A percentile compares a stretch with the other conserved stretches of the same genome.
phyloP scores from a whole-genome alignment of 1,140 invertebrate genomes.

The Lanistes nyassanus region DNA sequence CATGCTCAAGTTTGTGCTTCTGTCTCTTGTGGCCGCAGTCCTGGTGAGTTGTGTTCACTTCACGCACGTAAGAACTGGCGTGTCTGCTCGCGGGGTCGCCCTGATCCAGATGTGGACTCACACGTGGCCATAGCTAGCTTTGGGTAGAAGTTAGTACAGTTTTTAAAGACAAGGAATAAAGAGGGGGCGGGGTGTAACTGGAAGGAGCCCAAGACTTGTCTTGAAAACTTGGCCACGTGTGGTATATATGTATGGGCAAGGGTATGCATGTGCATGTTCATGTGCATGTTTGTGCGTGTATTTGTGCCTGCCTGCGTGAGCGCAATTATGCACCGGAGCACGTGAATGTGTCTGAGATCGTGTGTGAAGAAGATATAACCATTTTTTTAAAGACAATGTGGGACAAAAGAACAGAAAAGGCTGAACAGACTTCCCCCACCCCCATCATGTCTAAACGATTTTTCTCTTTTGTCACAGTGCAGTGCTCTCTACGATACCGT shows the following conservation, averaged over 20 bases:
- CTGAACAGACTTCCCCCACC: too few species aligned
- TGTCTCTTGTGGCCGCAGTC: too few species aligned
- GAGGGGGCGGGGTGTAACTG: neutral
- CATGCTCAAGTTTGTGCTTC: neutral
- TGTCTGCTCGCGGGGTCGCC: neutral
- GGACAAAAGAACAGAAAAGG: neutral
- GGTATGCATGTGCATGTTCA: neutral
- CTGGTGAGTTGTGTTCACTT: too few species aligned
- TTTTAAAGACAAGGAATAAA: neutral
- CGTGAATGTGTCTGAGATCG: neutral
- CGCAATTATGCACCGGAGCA: neutral
- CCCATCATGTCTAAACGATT: too few species aligned
- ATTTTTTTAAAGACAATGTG: neutral
- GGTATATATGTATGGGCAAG: neutral
- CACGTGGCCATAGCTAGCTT: neutral
- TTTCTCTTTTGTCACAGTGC: too few species aligned
- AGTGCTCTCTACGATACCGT: too few species aligned
- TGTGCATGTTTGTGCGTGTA: slow-evolving; percentile 9
- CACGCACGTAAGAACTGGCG: neutral
- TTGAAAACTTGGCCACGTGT: neutral
- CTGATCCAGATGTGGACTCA: neutral
- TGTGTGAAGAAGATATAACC: neutral
- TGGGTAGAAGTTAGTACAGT: neutral
- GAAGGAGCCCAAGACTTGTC: neutral
- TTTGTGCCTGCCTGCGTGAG: neutral